Evolutionary conservation across 2,888 invertebrate genomes (phyloP).

Genomic region (Euproctis similis): DNA sequence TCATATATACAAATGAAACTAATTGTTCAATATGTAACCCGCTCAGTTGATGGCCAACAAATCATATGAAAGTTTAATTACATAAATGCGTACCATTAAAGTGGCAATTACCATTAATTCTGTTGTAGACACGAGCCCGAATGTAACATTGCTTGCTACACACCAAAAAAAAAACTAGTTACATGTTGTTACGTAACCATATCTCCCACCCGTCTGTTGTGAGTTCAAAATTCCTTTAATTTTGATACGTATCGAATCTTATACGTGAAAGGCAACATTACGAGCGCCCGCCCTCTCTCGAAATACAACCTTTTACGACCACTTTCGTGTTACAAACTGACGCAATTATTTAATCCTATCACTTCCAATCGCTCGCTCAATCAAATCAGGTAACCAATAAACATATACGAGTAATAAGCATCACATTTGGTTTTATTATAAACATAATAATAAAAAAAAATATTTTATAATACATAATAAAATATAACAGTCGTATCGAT

Average conservation of each 20-base stretch:
- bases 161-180: conserved; percentile 18
- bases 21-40: too few species aligned
- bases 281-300: conserved; percentile 34
- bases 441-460: too few species aligned
- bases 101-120: conserved; percentile 41
- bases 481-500: conserved; percentile 69
- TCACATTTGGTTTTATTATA: conserved; percentile 65
- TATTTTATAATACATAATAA: conserved; percentile 56
- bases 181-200: conserved; percentile 36
- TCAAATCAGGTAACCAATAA: conserved; percentile 42
- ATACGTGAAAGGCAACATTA: conserved; percentile 49
- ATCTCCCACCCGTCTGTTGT: conserved; percentile 18
- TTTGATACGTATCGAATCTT: conserved; percentile 39
- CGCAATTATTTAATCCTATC: conserved; percentile 36
- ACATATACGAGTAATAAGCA: conserved; percentile 48
- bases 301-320: conserved; percentile 61
- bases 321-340: conserved; percentile 53
- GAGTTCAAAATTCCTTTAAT: conserved; percentile 48
- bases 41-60: conserved; percentile 33
- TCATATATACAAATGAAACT: too few species aligned
- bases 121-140: conserved; percentile 40
- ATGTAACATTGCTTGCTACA: conserved; percentile 15
- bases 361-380: conserved; percentile 27
- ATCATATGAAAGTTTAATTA: conserved; percentile 52
- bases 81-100: conserved; percentile 52